Percentiles rank a stretch among this genome's conserved stretches.
phyloP scores from a whole-genome alignment of 2,113 vertebrate genomes.

The Dipodomys spectabilis region DNA sequence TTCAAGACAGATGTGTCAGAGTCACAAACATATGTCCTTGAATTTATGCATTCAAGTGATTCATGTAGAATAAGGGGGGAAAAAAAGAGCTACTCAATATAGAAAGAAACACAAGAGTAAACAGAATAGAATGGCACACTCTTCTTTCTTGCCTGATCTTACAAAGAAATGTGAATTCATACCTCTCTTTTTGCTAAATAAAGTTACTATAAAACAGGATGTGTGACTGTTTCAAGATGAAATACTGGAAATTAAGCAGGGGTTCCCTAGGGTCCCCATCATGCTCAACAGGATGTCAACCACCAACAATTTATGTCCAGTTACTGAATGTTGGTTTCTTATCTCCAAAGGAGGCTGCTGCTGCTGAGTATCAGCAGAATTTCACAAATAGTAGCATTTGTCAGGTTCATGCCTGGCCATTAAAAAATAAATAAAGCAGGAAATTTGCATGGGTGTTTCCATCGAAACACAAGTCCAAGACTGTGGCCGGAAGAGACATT shows the following conservation, averaged over 20 bases:
- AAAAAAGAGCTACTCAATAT: slow-evolving; percentile 7
- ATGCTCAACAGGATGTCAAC: slow-evolving; percentile 26
- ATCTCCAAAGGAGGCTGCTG: slow-evolving; percentile 50
- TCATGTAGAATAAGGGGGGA: slow-evolving; percentile 53
- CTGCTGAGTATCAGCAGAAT: not conserved
- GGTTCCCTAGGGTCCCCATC: slow-evolving; percentile 43
- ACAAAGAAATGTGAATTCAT: slow-evolving; percentile 40
- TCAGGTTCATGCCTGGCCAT: slow-evolving; percentile 65
- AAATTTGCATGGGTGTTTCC: slow-evolving; percentile 73
- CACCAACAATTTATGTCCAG: slow-evolving; percentile 37
- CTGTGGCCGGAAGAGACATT: slow-evolving; percentile 67
- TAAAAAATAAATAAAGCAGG: slow-evolving; percentile 65
- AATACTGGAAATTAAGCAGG: slow-evolving; percentile 44
- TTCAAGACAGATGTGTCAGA: slow-evolving; percentile 83
- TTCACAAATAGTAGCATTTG: slow-evolving; percentile 43
- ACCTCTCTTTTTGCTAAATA: slow-evolving; percentile 23
- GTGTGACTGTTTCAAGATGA: not conserved
- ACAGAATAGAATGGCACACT: slow-evolving; percentile 4
- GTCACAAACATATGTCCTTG: slow-evolving; percentile 77
- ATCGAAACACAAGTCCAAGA: slow-evolving; percentile 68
- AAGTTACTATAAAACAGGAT: not conserved
- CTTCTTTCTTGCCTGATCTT: not conserved
- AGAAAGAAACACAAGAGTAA: slow-evolving; percentile 59
- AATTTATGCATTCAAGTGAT: slow-evolving; percentile 74
- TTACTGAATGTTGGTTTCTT: slow-evolving; percentile 6